Percentiles rank a stretch among this genome's conserved stretches.
Conservation (phyloP, 2,888 invertebrate genomes). For the Patella caerulea region DNA sequence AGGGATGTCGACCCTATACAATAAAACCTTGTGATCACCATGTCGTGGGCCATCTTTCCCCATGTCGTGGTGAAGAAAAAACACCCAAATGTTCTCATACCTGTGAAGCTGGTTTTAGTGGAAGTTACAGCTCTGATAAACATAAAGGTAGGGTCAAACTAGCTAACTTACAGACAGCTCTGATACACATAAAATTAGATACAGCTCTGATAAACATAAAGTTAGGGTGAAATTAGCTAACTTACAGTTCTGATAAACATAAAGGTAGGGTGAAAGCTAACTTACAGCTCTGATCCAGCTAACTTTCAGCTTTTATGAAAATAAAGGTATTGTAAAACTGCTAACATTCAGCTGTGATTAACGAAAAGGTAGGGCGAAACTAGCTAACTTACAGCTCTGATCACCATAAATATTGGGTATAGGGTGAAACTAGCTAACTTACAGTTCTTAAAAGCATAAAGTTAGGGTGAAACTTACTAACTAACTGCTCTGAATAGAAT, state of each 20-base stretch:
- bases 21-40: slow-evolving; percentile 93
- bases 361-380: background rate
- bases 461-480: background rate
- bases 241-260: background rate
- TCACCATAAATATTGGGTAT: slow-evolving; percentile 70
- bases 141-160: slow-evolving; percentile 77
- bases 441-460: background rate
- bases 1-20: slow-evolving; percentile 89
- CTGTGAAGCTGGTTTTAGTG: slow-evolving; percentile 80
- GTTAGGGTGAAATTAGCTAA: slow-evolving; percentile 73
- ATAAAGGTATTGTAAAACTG: slow-evolving; percentile 73
- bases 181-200: slow-evolving; percentile 67
- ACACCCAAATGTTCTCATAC: slow-evolving; percentile 85
- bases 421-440: too few relatives aligned
- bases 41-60: slow-evolving; percentile 78
- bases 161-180: background rate
- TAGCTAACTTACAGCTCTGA: too few relatives aligned
- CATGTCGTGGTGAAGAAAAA: slow-evolving; percentile 71
- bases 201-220: slow-evolving; percentile 71
- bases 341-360: background rate
- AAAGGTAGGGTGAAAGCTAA: slow-evolving; percentile 70
- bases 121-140: slow-evolving; percentile 82
- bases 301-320: background rate
- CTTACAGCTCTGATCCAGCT: background rate
- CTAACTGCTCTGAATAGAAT: too few relatives aligned